Evolutionary conservation across 2,113 vertebrate species (phyloP), one percentile per base, ranked within the genome.

Genomic region (Lonchura striata): DNA sequence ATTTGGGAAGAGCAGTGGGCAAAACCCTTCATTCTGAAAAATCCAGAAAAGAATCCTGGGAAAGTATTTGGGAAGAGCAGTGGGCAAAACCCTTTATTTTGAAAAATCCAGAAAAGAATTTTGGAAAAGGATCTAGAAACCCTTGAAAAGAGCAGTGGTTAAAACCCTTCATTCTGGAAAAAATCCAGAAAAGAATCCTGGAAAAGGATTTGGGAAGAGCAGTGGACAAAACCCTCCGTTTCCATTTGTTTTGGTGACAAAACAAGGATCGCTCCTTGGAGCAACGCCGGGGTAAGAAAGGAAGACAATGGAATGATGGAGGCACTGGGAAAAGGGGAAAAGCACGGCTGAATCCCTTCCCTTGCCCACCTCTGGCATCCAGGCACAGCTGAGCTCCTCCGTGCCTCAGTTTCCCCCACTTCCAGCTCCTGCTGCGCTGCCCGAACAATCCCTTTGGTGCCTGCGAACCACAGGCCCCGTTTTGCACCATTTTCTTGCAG

Each of bases 381-480:
- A 7, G 63, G 54, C n/a, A 21, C 7, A 18, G 7, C 76, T 6
- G 30, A 54, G 64, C 64, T 39, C 37, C 23, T 47, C 42, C 0
- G 1, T 59, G 84, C 84, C 90, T 89, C 87, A 59, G 60, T 63
- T 96, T 72, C 68, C 39, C 69, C 59, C 22, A 3, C 1, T 1
- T 6, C 0, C 1, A 53, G 35, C 47, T 23, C 21, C 52, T 3
- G 6, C 50, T 4, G 33, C 37, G 0, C 35, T 3, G 22, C 44
- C 25, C 52, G 7, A 52, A 8, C 33, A 17, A 10, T 52, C 22
- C n/a, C 15, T 6, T 4, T 1, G 15, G 2, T 1, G 1, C 49
- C 23, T 4, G 56, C 42, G 24, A 41, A 35, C 0, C 52, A 5
- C 37, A 17, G 1, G 13, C 2, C 4, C 1, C 0, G 1, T 15